Evolutionary conservation across 2,797 vertebrate genomes (phyloP), one percentile per base, ranked within the genome.

Genomic region (Gallinago nigripennis): DNA sequence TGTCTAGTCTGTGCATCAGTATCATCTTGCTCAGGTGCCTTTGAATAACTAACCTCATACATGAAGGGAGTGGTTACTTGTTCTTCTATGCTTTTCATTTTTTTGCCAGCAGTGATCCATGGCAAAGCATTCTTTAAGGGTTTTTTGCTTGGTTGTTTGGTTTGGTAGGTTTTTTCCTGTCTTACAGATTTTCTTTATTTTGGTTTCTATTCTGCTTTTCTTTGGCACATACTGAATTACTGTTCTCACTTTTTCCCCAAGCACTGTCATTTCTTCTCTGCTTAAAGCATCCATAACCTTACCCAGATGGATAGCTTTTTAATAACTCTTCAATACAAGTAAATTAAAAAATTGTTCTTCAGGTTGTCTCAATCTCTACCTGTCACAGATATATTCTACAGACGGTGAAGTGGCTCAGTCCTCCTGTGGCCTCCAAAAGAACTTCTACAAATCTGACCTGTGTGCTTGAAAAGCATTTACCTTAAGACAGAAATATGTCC

Each of bases 401-500:
- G 45, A 64, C 8, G 48, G 8, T 51, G 45, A 92, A 78, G 41
- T 35, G n/a, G 5, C 53, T 91, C n/a, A 82, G 39, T 33, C 86
- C 25, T 91, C 46, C 14, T 54, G 23, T 27, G 31, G 8, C 31
- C 30, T 89, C 48, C 35, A 68, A 23, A 71, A 3, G 86, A 50
- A 51, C 27, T 64, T 83, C 18, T 64, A 6, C 27, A 75, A 68
- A 33, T 75, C n/a, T 61, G 68, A 85, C 37, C 56, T 48, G 14
- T 43, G 30, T 57, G 4, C 31, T 88, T 41, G 17, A 60, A 57
- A 93, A 68, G 7, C 46, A 68, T 50, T 95, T 91, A 75, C 13
- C 61, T 75, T 57, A 78, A 73, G 28, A 60, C 30, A 86, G 51
- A 94, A 95, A 95, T 71, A 71, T 16, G 69, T 21, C 6, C 19